Evolutionary conservation across 2,113 vertebrate species (phyloP).

Genomic region (Chamaea fasciata): DNA sequence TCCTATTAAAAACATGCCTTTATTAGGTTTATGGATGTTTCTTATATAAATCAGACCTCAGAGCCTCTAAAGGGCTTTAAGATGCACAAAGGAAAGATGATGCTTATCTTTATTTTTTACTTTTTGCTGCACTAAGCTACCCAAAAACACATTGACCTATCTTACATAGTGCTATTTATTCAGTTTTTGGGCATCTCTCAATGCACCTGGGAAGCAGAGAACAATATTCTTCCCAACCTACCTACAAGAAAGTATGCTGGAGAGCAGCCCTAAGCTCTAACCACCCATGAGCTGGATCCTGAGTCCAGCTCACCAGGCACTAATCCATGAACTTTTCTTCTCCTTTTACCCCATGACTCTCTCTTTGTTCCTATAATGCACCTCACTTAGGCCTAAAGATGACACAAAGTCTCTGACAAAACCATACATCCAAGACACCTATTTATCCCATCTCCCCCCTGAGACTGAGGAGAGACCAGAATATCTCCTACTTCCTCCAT

Average conservation of each 20-base stretch:
- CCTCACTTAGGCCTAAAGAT: neutral
- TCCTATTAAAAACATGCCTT: neutral
- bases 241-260: neutral
- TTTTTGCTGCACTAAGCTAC: neutral
- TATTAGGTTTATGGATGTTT: neutral
- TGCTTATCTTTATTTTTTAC: neutral
- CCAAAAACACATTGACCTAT: neutral
- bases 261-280: neutral
- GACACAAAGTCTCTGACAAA: neutral
- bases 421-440: no score
- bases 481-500: neutral
- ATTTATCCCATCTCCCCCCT: neutral
- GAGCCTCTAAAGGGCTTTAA: neutral
- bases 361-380: neutral
- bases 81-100: neutral
- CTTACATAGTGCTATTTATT: neutral
- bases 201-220: neutral
- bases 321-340: neutral
- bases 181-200: neutral
- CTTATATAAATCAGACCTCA: neutral
- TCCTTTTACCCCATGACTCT: neutral
- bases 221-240: neutral
- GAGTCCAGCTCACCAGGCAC: neutral
- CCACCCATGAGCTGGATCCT: rapidly evolving
- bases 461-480: neutral